Conservation (phyloP, 2,113 vertebrate species). For the Mobula hypostoma region DNA sequence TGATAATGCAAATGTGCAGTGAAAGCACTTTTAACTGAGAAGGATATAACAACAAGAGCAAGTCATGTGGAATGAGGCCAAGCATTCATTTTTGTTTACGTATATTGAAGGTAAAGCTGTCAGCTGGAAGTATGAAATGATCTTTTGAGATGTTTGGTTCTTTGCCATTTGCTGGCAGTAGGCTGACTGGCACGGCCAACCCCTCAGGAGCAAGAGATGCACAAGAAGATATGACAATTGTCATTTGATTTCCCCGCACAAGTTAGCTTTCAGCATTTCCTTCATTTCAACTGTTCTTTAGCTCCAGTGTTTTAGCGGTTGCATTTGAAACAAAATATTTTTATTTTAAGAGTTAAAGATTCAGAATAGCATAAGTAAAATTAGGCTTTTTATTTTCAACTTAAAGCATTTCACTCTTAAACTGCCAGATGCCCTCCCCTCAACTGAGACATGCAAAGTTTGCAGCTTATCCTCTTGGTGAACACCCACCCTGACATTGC, state of each 20-base stretch:
- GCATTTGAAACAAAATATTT: neutral
- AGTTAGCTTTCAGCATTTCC: neutral
- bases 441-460: neutral
- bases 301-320: neutral
- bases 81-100: neutral
- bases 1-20: neutral
- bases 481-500: neutral
- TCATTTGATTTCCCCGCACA: neutral
- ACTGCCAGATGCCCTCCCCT: neutral
- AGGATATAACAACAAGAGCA: neutral
- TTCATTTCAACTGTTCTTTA: neutral
- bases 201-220: neutral
- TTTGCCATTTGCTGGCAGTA: neutral
- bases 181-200: neutral
- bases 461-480: neutral
- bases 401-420: neutral
- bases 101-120: neutral
- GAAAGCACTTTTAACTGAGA: neutral
- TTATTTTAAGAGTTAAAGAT: neutral
- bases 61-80: neutral
- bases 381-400: neutral
- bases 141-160: neutral
- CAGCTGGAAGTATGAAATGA: neutral
- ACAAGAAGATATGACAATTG: neutral
- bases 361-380: neutral